Evolutionary conservation across 2,113 vertebrate species (phyloP), one percentile per base, ranked within the genome.

Genomic region (Haplochromis vanheusdeni): DNA sequence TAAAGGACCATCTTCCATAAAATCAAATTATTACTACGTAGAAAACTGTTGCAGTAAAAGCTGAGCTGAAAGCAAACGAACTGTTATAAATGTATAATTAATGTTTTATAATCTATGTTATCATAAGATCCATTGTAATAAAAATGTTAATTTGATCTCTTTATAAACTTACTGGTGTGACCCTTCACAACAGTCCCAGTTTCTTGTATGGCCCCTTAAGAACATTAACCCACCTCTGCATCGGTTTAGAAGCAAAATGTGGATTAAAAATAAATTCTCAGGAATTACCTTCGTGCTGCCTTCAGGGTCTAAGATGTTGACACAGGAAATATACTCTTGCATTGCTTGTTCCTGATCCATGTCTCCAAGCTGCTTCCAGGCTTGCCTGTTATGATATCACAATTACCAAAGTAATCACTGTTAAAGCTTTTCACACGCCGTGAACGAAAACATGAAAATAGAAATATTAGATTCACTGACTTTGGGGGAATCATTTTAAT

Each of bases 281-380:
- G 11, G 73, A 0, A 77, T 94, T 97, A 99, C 98, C 98, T 98
- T 97, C 9, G 96, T 96, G 89, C 95, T 96, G 96, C 98, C 97
- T 11, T 96, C 96, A 83, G 99, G 98, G 92, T 99, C 98, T 86
- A 99, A 93, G 81, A 97, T 96, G 84, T 97, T 97, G 87, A 99
- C 97, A 31, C 96, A 95, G 19, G 97, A 95, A n/a, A 99, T 89
- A 47, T 99, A 99, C 56, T 99, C 99, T 92, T 96, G 96, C 98
- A 99, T 99, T 21, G 98, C 98, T 87, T 98, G 97, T 37, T 96
- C 96, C 11, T 95, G 91, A 73, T 96, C 98, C 95, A 97, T 97
- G 87, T 99, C 97, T 37, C 97, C 97, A 52, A 99, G 96, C 54
- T 98, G 97, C 93, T 98, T 99, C 99, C 99, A 99, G 1, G 98